A percentile compares a stretch with the other conserved stretches of the same genome.
These are phyloP conservation scores for Sus cebifrons DNA, from an alignment of 2,797 vertebrate genomes.

Conservation along the genomic window DNA sequence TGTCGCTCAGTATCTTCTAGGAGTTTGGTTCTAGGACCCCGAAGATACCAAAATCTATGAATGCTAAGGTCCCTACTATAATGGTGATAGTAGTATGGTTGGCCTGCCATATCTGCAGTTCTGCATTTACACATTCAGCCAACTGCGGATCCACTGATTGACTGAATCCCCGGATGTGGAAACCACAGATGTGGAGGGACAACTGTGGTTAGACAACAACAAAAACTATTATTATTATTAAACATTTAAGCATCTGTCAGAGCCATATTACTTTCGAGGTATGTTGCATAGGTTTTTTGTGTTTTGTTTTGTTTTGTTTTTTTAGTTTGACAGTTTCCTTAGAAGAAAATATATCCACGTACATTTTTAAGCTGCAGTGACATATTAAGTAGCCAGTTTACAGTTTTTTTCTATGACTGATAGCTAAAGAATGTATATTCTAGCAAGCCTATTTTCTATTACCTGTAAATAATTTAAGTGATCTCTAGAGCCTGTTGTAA, in stretches of 20 bases:
- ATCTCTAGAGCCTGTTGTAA: neutral
- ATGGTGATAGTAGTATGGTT: neutral
- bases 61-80: neutral
- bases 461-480: constrained; percentile 56
- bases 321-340: constrained; percentile 37
- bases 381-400: neutral
- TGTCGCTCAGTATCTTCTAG: neutral
- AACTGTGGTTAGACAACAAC: neutral
- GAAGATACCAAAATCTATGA: neutral
- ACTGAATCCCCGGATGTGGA: neutral
- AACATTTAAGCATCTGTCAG: constrained; percentile 53
- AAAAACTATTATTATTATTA: neutral
- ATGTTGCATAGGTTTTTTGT: neutral
- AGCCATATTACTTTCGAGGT: constrained; percentile 25
- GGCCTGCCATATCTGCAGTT: neutral
- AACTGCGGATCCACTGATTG: neutral
- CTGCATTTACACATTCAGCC: neutral
- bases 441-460: constrained; percentile 47
- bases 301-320: neutral
- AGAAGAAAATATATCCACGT: constrained; percentile 45
- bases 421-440: neutral
- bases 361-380: neutral
- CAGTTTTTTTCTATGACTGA: neutral
- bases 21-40: neutral
- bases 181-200: neutral